A percentile compares a stretch with the other conserved stretches of the same genome.
Evolutionary conservation across 2,888 invertebrate species (phyloP).

Genomic region (Catocala fraxini): DNA sequence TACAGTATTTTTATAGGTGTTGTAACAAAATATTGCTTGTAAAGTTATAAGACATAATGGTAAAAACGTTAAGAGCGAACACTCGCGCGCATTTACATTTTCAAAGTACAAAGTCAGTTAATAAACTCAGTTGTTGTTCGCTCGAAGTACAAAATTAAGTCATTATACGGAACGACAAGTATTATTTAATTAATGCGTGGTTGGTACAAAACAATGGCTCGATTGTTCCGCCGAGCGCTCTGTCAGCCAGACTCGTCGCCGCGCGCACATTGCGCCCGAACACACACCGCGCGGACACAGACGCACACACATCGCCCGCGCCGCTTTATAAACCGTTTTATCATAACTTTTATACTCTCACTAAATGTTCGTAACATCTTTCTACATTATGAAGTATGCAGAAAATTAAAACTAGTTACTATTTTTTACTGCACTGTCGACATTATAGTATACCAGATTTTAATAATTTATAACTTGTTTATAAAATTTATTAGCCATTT

Average conservation of each 20-base stretch:
- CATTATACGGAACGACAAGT: slow-evolving; percentile 67
- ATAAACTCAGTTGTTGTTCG: slow-evolving; percentile 47
- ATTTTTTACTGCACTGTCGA: not conserved
- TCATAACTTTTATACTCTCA: not conserved
- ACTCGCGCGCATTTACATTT: slow-evolving; percentile 41
- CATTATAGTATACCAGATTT: not conserved
- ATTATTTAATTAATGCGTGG: slow-evolving; percentile 73
- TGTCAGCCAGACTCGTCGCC: slow-evolving; percentile 48
- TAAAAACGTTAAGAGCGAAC: slow-evolving; percentile 40
- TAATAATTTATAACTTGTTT: not conserved
- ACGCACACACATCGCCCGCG: slow-evolving; percentile 2
- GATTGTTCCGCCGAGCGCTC: slow-evolving; percentile 63
- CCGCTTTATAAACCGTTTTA: not conserved
- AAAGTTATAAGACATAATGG: slow-evolving; percentile 43
- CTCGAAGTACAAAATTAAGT: slow-evolving; percentile 65
- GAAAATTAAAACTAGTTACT: slow-evolving; percentile 11
- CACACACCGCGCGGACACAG: slow-evolving; percentile 8
- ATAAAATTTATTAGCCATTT: slow-evolving; percentile 3
- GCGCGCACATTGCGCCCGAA: slow-evolving; percentile 34
- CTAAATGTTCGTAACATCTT: slow-evolving; percentile 5
- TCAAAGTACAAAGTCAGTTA: slow-evolving; percentile 46
- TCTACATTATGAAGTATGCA: slow-evolving; percentile 32
- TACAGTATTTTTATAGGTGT: slow-evolving; percentile 45
- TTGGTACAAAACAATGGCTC: slow-evolving; percentile 67
- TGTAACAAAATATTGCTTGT: slow-evolving; percentile 57